phyloP scores from a whole-genome alignment of 2,797 vertebrate genomes.

The Geotrypetes seraphini region DNA sequence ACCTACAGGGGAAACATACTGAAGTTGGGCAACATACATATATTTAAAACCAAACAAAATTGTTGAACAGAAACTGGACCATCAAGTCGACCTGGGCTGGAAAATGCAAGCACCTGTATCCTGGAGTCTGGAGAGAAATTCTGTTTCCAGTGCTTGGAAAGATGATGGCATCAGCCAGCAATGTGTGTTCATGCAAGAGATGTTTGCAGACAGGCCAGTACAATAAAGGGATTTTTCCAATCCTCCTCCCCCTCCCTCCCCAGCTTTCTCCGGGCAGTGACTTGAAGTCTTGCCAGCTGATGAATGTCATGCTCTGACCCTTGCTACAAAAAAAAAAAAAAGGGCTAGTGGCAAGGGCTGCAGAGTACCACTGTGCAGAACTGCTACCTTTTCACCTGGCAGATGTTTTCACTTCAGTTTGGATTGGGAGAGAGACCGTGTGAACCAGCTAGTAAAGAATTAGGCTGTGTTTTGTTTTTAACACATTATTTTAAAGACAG shows the following conservation, averaged over 20 bases:
- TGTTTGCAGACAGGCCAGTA: conserved; percentile 10
- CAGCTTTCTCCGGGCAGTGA: conserved; percentile 3
- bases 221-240: background rate
- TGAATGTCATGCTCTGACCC: conserved; percentile 4
- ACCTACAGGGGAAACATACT: no score
- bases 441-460: conserved; percentile 22
- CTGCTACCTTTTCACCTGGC: conserved; percentile 11
- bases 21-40: no score
- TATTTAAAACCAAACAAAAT: no score
- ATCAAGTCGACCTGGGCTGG: no score
- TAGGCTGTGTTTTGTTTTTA: no score
- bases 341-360: conserved; percentile 2
- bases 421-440: conserved; percentile 13
- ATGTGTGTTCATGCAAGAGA: conserved; percentile 1
- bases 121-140: background rate
- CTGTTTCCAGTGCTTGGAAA: conserved; percentile 15
- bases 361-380: conserved; percentile 1
- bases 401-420: conserved; percentile 18
- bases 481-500: conserved; percentile 7
- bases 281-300: conserved; percentile 13
- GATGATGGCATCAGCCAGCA: conserved; percentile 6
- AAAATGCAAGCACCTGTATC: no score
- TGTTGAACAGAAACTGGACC: no score
- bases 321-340: conserved; percentile 2
- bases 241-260: background rate